phyloP scores from a whole-genome alignment of 2,113 vertebrate species.

The Ochotona princeps region DNA sequence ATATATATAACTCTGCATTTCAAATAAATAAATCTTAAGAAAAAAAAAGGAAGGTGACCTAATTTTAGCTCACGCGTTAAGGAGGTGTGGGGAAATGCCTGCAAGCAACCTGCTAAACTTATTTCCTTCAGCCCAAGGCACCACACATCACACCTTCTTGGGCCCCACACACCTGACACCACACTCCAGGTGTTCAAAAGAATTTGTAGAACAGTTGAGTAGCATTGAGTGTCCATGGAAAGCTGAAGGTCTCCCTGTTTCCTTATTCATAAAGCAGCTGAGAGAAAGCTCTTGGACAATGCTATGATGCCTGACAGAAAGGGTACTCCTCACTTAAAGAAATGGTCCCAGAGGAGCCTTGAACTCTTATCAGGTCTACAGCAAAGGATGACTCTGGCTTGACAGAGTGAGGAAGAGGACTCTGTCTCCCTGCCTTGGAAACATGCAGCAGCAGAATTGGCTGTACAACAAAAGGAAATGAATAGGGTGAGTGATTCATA shows the following conservation, averaged over 20 bases:
- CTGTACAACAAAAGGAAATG: slow-evolving; percentile 8
- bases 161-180: neutral
- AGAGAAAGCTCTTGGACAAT: neutral
- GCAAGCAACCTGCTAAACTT: neutral
- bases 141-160: neutral
- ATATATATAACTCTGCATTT: too few relatives aligned
- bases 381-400: neutral
- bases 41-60: too few relatives aligned
- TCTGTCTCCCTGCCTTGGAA: neutral
- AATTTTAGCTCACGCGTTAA: neutral
- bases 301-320: neutral
- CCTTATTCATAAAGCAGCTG: neutral
- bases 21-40: too few relatives aligned
- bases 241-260: neutral
- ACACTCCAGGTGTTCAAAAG: neutral
- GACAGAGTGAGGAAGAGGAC: neutral
- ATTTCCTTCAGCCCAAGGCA: neutral
- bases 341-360: neutral
- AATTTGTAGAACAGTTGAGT: neutral
- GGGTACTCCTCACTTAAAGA: neutral
- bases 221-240: neutral
- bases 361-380: neutral
- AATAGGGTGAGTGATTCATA: neutral
- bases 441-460: neutral
- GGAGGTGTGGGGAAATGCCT: neutral